Conservation (phyloP, 2,797 vertebrate genomes). For the Galago senegalensis region DNA sequence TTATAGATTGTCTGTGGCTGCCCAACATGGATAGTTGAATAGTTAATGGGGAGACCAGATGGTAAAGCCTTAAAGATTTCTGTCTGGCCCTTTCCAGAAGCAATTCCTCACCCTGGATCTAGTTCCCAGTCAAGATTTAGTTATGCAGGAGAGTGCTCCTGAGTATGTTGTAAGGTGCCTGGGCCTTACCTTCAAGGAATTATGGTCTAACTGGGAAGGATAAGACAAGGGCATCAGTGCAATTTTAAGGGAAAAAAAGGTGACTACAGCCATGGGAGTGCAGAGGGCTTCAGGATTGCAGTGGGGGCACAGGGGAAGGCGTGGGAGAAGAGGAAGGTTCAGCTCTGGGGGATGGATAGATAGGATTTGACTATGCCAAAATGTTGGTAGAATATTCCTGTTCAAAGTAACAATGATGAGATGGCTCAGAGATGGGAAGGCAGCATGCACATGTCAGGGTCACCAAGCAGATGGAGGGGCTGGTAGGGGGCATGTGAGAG, state of each 20-base stretch:
- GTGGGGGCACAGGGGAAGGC: neutral
- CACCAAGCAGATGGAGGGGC: too few species aligned
- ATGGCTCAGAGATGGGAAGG: neutral
- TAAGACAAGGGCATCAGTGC: neutral
- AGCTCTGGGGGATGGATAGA: neutral
- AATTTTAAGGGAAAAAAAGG: neutral
- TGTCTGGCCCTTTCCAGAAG: conserved; percentile 25
- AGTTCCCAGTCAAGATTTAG: neutral
- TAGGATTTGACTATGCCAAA: neutral
- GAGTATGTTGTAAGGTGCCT: neutral
- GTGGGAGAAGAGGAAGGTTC: neutral
- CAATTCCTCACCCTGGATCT: neutral
- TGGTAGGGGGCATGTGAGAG: neutral
- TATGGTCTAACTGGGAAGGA: neutral
- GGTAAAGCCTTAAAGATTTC: neutral
- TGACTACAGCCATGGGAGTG: neutral
- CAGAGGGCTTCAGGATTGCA: neutral
- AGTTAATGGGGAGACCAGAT: conserved; percentile 12
- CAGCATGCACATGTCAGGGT: neutral
- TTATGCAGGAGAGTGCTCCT: neutral
- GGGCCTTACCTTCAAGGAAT: neutral
- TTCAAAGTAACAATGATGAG: neutral
- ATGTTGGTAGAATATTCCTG: neutral
- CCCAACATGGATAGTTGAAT: neutral
- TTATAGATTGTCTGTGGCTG: neutral